Conservation (phyloP, 2,113 vertebrate species). For the Antennarius striatus region DNA sequence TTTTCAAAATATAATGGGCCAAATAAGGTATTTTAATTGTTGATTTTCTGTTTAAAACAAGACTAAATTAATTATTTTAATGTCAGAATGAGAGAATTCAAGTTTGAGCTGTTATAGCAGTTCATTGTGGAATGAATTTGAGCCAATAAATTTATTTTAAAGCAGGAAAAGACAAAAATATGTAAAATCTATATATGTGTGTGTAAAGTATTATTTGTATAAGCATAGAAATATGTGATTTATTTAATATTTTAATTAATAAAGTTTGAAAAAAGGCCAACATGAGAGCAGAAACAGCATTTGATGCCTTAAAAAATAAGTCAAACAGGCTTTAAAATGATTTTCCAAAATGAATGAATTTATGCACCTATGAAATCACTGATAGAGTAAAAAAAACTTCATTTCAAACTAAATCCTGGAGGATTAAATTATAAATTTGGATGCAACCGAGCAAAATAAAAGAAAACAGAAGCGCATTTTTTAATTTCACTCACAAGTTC, state of each 20-base stretch:
- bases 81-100: neutral
- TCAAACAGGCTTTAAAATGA: neutral
- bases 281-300: neutral
- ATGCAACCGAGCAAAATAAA: slow-evolving; percentile 7
- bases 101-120: too few species aligned
- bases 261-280: slow-evolving; percentile 1
- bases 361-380: slow-evolving; percentile 15
- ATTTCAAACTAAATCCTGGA: slow-evolving; percentile 1
- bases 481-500: too few species aligned
- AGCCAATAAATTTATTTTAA: neutral
- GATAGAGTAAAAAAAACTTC: neutral
- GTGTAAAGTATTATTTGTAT: neutral
- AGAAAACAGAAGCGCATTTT: neutral
- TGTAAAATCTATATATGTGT: neutral
- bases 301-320: neutral
- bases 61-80: neutral
- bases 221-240: too few species aligned
- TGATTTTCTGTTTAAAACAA: slow-evolving; percentile 12
- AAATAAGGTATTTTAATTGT: slow-evolving; percentile 1
- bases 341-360: neutral
- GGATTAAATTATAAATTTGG: neutral
- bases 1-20: neutral
- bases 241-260: slow-evolving; percentile 4
- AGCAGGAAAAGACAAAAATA: neutral
- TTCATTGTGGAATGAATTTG: neutral